Evolutionary conservation across 2,888 invertebrate genomes (phyloP), one percentile per base, ranked within the genome.

Genomic region (Aelia acuminata): DNA sequence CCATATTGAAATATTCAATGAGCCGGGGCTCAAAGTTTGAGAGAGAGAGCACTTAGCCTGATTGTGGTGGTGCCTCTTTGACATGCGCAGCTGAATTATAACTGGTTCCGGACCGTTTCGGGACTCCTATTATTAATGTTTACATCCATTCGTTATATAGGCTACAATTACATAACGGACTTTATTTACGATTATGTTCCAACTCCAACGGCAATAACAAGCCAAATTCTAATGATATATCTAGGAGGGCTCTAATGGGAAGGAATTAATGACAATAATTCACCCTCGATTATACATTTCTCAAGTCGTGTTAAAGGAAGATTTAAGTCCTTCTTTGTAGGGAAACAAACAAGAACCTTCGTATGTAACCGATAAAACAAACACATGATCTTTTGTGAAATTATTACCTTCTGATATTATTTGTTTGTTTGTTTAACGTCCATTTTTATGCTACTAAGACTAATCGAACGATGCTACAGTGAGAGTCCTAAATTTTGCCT

Each of bases 1-100:
- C 63, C 31, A 35, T 70, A 70, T 70, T 70, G 63, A 70, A 70
- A 70, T 70, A 70, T 70, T 70, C 31, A 70, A 70, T 35, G 63
- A 35, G 63, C 18, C 18, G 2, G 31, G 13, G 63, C 26, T 70
- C 31, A 70, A 70, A 70, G 63, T 70, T 70, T 70, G 63, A 70
- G 50, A 50, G 53, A 15, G 53, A 53, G 26, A 22, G 63, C 63
- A 70, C 63, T 70, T 20, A 35, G 35, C 1, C 35, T 70, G 63
- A 70, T 70, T 70, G 63, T 63, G 18, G 5, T 5, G 1, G n/a
- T n/a, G n/a, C n/a, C 11, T 10, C 3, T 63, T 63, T 63, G 63
- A 35, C 63, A 35, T 4, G 53, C 8, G 31, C 18, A 18, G 63
- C 31, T 70, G 18, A 70, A 70, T 70, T 35, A 70, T 70, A 70